These are phyloP conservation scores for Phaethon lepturus DNA, from an alignment of 2,113 vertebrate genomes.

Conservation along the genomic window DNA sequence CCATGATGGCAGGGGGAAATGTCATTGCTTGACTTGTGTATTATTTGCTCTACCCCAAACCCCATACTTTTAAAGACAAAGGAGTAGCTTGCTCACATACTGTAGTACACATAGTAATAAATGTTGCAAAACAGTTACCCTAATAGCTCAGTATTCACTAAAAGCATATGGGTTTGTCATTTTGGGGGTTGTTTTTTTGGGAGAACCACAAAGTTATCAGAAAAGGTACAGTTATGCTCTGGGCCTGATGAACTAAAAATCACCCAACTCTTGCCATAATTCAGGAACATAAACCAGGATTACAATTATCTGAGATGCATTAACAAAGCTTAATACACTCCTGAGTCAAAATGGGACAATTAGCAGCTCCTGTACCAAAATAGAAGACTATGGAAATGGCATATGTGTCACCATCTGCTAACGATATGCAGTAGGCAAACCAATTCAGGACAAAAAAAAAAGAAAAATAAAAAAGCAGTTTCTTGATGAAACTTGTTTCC, in stretches of 20 bases:
- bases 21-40: neutral
- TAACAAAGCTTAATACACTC: neutral
- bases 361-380: slow-evolving; percentile 5
- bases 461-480: neutral
- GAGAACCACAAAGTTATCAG: neutral
- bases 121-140: no score
- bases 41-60: neutral
- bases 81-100: neutral
- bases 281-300: neutral
- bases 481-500: neutral
- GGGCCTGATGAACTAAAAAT: neutral
- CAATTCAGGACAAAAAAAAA: neutral
- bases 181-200: fast-evolving
- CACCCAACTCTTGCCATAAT: neutral
- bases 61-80: neutral
- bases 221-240: neutral
- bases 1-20: neutral
- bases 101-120: neutral
- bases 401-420: slow-evolving; percentile 16
- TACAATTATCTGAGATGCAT: neutral
- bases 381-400: neutral
- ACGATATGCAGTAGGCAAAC: neutral
- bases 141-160: neutral
- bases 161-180: neutral
- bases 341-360: neutral